Conservation (phyloP, 2,888 invertebrate species). For the Cephonodes hylas region DNA sequence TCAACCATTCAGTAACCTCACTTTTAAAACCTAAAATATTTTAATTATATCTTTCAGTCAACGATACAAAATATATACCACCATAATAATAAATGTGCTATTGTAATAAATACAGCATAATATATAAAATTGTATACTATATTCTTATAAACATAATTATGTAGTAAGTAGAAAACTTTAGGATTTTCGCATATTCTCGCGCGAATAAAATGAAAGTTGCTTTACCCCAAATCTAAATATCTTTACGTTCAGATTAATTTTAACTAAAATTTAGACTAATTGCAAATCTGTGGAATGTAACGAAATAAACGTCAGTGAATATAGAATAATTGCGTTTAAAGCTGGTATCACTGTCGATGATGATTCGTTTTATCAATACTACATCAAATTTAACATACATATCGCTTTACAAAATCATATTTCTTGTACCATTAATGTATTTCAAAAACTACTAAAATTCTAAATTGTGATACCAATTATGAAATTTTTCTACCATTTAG, state of each 20-base stretch:
- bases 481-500: conserved; percentile 4
- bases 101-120: neutral
- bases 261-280: neutral
- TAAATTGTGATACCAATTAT: neutral
- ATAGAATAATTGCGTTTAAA: neutral
- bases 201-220: neutral
- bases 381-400: no score
- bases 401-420: no score
- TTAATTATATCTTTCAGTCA: conserved; percentile 41
- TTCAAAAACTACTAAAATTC: neutral
- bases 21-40: conserved; percentile 5
- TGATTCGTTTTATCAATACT: no score
- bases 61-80: conserved; percentile 31
- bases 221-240: neutral
- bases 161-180: neutral
- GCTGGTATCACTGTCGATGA: neutral
- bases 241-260: neutral
- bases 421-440: neutral
- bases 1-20: conserved; percentile 7
- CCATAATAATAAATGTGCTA: conserved; percentile 22
- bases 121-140: neutral
- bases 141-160: neutral
- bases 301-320: neutral
- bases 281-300: neutral
- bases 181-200: neutral